phyloP scores from a whole-genome alignment of 1,140 invertebrate genomes.

The Nomia melanderi region DNA sequence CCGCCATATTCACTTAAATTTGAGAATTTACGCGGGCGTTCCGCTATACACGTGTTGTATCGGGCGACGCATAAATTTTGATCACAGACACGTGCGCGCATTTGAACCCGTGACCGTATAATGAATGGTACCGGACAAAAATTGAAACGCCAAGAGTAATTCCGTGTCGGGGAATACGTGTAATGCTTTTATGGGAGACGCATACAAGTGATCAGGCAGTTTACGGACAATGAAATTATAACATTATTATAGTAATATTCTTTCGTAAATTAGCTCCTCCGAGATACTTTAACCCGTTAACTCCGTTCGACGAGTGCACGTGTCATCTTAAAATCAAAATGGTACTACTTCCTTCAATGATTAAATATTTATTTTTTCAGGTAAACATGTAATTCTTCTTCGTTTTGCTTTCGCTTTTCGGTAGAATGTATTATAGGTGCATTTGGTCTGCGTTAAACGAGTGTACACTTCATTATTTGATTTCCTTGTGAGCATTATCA shows the following conservation, averaged over 20 bases:
- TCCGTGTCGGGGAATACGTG: neutral
- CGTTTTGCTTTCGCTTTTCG: too few relatives aligned
- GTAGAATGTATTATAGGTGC: too few relatives aligned
- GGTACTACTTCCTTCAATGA: too few relatives aligned
- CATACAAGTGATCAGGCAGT: neutral
- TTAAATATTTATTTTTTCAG: too few relatives aligned
- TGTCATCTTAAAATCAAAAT: too few relatives aligned
- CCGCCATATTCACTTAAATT: conserved; percentile 4
- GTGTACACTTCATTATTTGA: too few relatives aligned
- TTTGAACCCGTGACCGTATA: conserved; percentile 11
- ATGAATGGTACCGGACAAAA: neutral
- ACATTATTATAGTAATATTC: neutral
- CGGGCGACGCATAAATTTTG: conserved; percentile 9
- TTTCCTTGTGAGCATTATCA: too few relatives aligned
- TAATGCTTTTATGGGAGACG: neutral
- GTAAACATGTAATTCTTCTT: too few relatives aligned
- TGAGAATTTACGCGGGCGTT: neutral
- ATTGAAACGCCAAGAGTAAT: neutral
- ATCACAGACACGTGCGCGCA: neutral
- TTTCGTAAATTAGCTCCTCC: neutral
- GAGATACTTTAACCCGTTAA: too few relatives aligned
- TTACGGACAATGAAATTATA: neutral
- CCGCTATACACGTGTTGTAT: neutral
- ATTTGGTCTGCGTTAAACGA: too few relatives aligned
- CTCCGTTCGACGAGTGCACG: too few relatives aligned